These are phyloP conservation scores for Melipona beecheii DNA, from an alignment of 2,888 invertebrate species.

Conservation along the genomic window DNA sequence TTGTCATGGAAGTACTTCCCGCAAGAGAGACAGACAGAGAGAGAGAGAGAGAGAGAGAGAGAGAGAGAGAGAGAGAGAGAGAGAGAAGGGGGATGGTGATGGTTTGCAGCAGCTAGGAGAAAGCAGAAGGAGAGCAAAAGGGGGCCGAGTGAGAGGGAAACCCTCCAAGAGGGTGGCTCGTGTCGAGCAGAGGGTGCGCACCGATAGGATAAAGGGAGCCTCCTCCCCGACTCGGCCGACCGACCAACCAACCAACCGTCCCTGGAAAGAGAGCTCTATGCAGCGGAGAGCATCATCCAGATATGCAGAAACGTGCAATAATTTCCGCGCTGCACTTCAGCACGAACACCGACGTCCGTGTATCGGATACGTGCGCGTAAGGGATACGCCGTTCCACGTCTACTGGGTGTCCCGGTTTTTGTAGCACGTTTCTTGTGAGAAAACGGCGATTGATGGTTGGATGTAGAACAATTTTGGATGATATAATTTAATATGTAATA, in stretches of 20 bases:
- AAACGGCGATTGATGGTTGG: too few species aligned
- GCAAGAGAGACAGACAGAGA: conserved; percentile 26
- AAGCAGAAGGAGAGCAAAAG: conserved; percentile 4
- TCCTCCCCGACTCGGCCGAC: neutral
- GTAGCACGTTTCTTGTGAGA: too few species aligned
- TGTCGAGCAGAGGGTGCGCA: conserved; percentile 28
- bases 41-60: neutral
- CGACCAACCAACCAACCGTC: conserved; percentile 37
- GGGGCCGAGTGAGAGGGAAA: conserved; percentile 48
- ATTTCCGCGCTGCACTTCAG: conserved; percentile 74
- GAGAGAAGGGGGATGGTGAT: neutral
- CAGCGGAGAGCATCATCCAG: conserved; percentile 72
- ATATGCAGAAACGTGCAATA: conserved; percentile 78
- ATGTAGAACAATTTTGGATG: too few species aligned
- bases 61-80: too few species aligned
- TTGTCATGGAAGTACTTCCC: conserved; percentile 79
- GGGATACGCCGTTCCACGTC: neutral
- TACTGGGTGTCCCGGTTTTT: neutral
- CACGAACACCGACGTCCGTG: conserved; percentile 68
- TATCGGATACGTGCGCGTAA: conserved; percentile 14
- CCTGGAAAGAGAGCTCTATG: conserved; percentile 52
- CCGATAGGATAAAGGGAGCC: conserved; percentile 58
- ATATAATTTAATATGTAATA: too few species aligned
- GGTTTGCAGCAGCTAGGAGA: conserved; percentile 16
- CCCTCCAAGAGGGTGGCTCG: conserved; percentile 50